A percentile compares a stretch with the other conserved stretches of the same genome.
Conservation (phyloP, 2,113 vertebrate genomes). For the Formicarius rufipectus region DNA sequence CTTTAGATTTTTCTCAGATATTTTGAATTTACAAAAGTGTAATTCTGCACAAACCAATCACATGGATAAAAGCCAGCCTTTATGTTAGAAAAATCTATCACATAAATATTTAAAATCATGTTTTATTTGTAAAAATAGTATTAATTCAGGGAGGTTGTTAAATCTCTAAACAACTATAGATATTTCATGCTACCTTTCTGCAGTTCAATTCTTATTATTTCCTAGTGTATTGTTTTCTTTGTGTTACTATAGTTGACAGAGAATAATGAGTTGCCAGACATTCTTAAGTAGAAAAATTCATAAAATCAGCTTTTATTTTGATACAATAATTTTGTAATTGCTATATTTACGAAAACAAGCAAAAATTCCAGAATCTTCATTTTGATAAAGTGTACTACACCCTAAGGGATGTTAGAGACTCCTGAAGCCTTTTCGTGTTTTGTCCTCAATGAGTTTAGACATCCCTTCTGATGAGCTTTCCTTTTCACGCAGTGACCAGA, state of each 20-base stretch:
- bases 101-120: not conserved
- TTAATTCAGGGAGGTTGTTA: not conserved
- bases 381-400: not conserved
- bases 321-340: not conserved
- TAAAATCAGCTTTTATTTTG: not conserved
- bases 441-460: not conserved
- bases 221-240: not conserved
- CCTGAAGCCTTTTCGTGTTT: not conserved
- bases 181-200: not conserved
- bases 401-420: not conserved
- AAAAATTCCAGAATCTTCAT: not conserved
- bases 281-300: not conserved
- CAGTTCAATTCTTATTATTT: not conserved
- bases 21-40: not conserved
- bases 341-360: not conserved
- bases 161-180: not conserved
- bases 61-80: not conserved
- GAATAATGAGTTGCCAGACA: not conserved
- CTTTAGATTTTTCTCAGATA: not conserved
- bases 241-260: not conserved
- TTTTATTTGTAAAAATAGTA: not conserved
- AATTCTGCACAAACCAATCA: not conserved
- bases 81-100: not conserved
- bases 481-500: not conserved
- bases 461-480: not conserved